These are phyloP conservation scores for Lepidocyrtoides sp. DNA, from an alignment of 2,888 invertebrate species.

Conservation along the genomic window DNA sequence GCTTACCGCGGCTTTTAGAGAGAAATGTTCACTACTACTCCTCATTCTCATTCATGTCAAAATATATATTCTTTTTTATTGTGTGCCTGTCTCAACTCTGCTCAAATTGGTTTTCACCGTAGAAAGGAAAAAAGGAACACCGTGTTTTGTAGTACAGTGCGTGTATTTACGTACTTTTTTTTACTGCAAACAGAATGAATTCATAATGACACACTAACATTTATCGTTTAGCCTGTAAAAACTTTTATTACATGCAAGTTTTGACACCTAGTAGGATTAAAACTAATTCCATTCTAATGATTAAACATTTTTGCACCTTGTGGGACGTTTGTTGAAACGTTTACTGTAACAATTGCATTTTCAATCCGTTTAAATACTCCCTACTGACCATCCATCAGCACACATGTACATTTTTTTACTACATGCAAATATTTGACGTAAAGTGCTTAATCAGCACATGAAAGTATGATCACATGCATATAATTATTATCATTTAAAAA, in stretches of 20 bases:
- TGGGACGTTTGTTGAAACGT: neutral
- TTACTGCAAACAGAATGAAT: no score
- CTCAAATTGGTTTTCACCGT: neutral
- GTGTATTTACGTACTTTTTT: no score
- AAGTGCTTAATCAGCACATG: no score
- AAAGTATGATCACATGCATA: neutral
- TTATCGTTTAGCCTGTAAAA: no score
- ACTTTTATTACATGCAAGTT: no score
- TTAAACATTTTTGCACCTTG: neutral
- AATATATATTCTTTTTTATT: neutral
- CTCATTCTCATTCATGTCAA: neutral
- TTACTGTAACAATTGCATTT: neutral
- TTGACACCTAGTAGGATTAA: no score
- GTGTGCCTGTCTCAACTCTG: slow-evolving; percentile 5
- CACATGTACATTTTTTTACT: no score
- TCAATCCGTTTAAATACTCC: neutral
- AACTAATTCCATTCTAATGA: no score
- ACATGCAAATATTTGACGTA: no score
- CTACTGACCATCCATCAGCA: neutral
- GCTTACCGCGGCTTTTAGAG: neutral
- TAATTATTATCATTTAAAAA: neutral
- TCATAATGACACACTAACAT: no score
- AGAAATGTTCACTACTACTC: neutral
- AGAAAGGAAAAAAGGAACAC: neutral
- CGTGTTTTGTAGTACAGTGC: neutral